Percentiles rank a stretch among this genome's conserved stretches.
Conservation (phyloP, 2,113 vertebrate species). For the Alethe castanea region DNA sequence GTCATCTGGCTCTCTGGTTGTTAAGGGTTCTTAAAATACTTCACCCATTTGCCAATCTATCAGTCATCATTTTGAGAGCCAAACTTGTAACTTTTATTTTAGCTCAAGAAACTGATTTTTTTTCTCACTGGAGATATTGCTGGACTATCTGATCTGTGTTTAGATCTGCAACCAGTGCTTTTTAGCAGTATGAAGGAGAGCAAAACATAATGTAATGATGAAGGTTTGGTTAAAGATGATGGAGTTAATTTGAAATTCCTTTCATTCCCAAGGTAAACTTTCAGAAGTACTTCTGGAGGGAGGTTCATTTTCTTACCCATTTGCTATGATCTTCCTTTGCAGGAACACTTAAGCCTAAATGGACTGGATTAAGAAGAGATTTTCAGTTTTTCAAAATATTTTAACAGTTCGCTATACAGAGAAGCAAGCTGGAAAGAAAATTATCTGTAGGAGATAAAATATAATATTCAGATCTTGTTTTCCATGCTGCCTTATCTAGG, state of each 20-base stretch:
- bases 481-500: background rate
- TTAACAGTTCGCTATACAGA: background rate
- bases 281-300: background rate
- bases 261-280: background rate
- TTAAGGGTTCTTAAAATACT: background rate
- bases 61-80: background rate
- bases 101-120: background rate
- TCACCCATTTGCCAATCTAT: background rate
- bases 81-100: background rate
- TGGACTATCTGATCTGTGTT: background rate
- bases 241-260: background rate
- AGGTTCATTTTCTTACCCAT: background rate
- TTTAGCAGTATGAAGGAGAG: background rate
- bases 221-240: background rate
- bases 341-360: background rate
- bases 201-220: background rate
- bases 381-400: background rate
- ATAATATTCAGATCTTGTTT: background rate
- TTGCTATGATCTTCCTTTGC: background rate
- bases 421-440: background rate
- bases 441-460: background rate
- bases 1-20: background rate
- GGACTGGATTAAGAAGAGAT: background rate
- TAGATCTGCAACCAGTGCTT: background rate
- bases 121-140: background rate